Evolutionary conservation across 2,113 vertebrate genomes (phyloP).

Genomic region (human (Homo sapiens)): GRCh38 chr2:44010501-44011000

Average conservation of each 20-base stretch:
- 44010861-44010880: background rate
- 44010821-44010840: background rate
- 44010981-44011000: background rate
- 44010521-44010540: conserved; percentile 74
- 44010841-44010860: background rate
- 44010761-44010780: background rate
- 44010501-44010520: conserved; percentile 50
- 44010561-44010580: conserved; percentile 52
- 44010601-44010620: background rate
- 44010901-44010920: background rate
- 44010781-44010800: background rate
- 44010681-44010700: background rate
- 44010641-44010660: background rate
- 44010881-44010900: conserved; percentile 15
- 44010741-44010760: background rate
- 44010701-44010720: background rate
- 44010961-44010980: background rate
- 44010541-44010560: conserved; percentile 72
- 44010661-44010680: conserved; percentile 25
- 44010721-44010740: background rate
- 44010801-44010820: background rate
- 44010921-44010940: background rate
- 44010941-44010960: conserved; percentile 6
- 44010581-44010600: conserved; percentile 57
- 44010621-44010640: background rate